These are phyloP conservation scores for Lithosia quadra DNA, from an alignment of 2,888 invertebrate genomes.

Conservation along the genomic window DNA sequence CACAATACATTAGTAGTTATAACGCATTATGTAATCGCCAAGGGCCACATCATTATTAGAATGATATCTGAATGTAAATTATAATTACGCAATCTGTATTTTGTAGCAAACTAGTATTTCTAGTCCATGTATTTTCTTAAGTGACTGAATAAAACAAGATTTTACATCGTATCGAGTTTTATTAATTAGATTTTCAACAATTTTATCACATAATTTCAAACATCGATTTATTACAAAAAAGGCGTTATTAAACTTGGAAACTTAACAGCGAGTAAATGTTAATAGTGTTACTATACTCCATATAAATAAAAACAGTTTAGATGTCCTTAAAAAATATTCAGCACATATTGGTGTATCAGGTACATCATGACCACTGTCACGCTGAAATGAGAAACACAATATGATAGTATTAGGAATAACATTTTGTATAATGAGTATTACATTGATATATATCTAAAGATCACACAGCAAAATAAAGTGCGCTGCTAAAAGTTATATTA, in stretches of 20 bases:
- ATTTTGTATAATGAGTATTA: slow-evolving; percentile 27
- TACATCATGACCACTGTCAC: slow-evolving; percentile 78
- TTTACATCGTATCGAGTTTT: slow-evolving; percentile 16
- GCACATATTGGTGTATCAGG: slow-evolving; percentile 79
- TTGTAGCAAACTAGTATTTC: slow-evolving; percentile 23
- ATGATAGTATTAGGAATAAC: slow-evolving; percentile 52
- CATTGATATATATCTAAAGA: slow-evolving; percentile 20
- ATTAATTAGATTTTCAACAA: slow-evolving; percentile 19
- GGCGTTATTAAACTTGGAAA: slow-evolving; percentile 27
- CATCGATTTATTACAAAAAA: slow-evolving; percentile 12
- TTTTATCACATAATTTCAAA: slow-evolving; percentile 21
- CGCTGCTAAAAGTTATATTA: slow-evolving; percentile 12
- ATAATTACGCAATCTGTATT: background rate
- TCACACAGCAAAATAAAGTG: slow-evolving; percentile 31
- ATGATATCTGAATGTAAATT: background rate
- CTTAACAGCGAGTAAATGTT: slow-evolving; percentile 43
- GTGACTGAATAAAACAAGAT: slow-evolving; percentile 44
- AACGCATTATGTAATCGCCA: background rate
- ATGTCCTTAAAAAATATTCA: slow-evolving; percentile 54
- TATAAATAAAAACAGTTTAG: slow-evolving; percentile 29
- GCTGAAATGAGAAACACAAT: slow-evolving; percentile 76
- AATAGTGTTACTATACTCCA: slow-evolving; percentile 30
- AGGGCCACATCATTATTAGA: slow-evolving; percentile 9
- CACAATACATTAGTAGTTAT: background rate
- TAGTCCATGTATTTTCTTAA: slow-evolving; percentile 31